Evolutionary conservation across 2,888 invertebrate genomes (phyloP).

Genomic region (Amblyteles armatorius): DNA sequence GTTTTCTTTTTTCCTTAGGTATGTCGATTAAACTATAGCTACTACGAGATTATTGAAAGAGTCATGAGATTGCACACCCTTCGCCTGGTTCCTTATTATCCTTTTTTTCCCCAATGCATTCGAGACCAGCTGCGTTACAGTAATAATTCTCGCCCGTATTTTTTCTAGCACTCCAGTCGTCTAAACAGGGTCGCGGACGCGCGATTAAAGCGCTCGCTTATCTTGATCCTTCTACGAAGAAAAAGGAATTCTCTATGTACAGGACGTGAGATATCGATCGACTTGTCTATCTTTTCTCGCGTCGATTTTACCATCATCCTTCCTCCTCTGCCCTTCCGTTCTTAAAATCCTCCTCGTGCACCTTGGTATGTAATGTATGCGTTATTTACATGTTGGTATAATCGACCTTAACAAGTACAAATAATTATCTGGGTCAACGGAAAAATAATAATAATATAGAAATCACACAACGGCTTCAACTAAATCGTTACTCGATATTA

Average conservation of each 20-base stretch:
- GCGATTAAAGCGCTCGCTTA: constrained; percentile 7
- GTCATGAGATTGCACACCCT: constrained; percentile 84
- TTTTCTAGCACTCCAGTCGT: constrained; percentile 28
- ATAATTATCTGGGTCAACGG: constrained; percentile 83
- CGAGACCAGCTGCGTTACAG: constrained; percentile 66
- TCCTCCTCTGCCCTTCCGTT: background rate
- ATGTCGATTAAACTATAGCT: constrained; percentile 78
- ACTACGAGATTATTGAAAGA: constrained; percentile 83
- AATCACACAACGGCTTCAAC: constrained; percentile 81
- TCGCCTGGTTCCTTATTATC: constrained; percentile 43
- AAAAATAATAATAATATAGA: constrained; percentile 60
- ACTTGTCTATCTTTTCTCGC: constrained; percentile 22
- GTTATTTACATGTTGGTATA: constrained; percentile 80
- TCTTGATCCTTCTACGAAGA: constrained; percentile 30
- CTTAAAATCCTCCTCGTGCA: constrained; percentile 45
- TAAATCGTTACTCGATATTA: constrained; percentile 76
- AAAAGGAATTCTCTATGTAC: constrained; percentile 64
- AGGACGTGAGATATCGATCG: constrained; percentile 61
- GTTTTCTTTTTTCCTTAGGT: constrained; percentile 73
- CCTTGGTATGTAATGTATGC: constrained; percentile 54
- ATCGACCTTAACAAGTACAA: constrained; percentile 80
- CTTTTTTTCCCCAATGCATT: constrained; percentile 53
- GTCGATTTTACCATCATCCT: constrained; percentile 25
- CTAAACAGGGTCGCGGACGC: constrained; percentile 39
- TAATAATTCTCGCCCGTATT: constrained; percentile 23